Evolutionary conservation across 2,888 invertebrate species (phyloP), one percentile per base, ranked within the genome.

Genomic region (Ernsta delagoae): DNA sequence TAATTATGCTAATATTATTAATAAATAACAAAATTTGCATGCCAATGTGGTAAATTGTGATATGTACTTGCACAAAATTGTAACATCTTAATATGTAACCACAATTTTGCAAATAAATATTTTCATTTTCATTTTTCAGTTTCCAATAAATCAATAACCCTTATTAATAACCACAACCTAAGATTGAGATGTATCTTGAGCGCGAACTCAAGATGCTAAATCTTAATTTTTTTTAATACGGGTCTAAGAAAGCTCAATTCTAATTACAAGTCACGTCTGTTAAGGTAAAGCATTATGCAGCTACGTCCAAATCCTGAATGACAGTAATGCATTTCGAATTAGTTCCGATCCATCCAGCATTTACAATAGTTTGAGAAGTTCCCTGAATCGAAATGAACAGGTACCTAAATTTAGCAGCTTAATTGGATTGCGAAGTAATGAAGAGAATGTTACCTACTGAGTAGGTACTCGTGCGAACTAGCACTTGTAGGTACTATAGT

Each of bases 311-410:
- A 36, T 36, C 36, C 57, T 24, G 56, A 65, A 39, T 65, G 48
- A 59, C 59, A 59, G 59, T 65, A 65, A 65, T 65, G 65, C 65
- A 65, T 65, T 65, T 50, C 16, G 59, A 59, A 65, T 50, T 59
- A 59, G 65, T 59, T 65, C 59, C 45, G 0, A n/a, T 9, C 3
- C 7, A 3, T 4, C 39, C 34, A 24, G 59, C n/a, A 31, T 50
- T 65, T n/a, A n/a, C n/a, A n/a, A n/a, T n/a, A 59, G 50, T 59
- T 65, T 50, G 48, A 12, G 63, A 54, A 59, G 39, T 57, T 45
- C 65, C 34, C 31, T 48, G 36, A 65, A 59, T 11, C 48, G 39
- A 50, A 65, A 50, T 50, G 16, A 50, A 50, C 7, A n/a, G 12
- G 48, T 48, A n/a, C 3, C 3, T 48, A 50, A 16, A 50, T 50